phyloP scores from a whole-genome alignment of 2,797 vertebrate species.

The Enteromius argenteus region DNA sequence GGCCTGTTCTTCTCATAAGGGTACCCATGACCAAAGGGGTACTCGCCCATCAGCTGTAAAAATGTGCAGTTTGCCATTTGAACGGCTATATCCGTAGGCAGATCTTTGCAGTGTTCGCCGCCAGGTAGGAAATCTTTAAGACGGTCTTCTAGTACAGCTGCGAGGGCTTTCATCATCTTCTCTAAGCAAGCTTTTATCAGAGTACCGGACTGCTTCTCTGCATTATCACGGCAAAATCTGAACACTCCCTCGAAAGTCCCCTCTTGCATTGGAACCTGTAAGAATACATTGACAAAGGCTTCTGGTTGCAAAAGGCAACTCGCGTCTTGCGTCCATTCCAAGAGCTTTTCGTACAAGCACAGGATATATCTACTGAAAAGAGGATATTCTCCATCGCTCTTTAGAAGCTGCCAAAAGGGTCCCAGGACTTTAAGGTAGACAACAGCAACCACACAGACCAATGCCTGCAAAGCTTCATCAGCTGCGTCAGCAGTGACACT shows the following conservation, averaged over 20 bases:
- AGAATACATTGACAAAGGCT: slow-evolving; percentile 71
- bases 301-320: slow-evolving; percentile 75
- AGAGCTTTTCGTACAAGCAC: slow-evolving; percentile 76
- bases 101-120: slow-evolving; percentile 71
- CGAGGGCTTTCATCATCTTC: slow-evolving; percentile 74
- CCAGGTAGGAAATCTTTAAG: slow-evolving; percentile 80
- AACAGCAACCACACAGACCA: slow-evolving; percentile 79
- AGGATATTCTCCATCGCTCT: slow-evolving; percentile 75
- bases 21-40: slow-evolving; percentile 69
- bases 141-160: slow-evolving; percentile 73
- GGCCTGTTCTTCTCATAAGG: slow-evolving; percentile 58
- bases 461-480: slow-evolving; percentile 76
- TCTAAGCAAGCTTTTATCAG: slow-evolving; percentile 76
- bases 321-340: slow-evolving; percentile 78
- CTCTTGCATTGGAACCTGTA: slow-evolving; percentile 77
- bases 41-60: slow-evolving; percentile 76
- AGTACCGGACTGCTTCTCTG: slow-evolving; percentile 72
- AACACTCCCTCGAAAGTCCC: slow-evolving; percentile 74
- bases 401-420: slow-evolving; percentile 83
- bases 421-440: slow-evolving; percentile 81
- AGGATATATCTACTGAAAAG: slow-evolving; percentile 73
- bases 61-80: slow-evolving; percentile 74
- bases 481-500: slow-evolving; percentile 74
- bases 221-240: slow-evolving; percentile 68
- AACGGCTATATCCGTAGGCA: slow-evolving; percentile 60